Evolutionary conservation across 2,113 vertebrate species (phyloP).

Genomic region (Hiodon tergisus): DNA sequence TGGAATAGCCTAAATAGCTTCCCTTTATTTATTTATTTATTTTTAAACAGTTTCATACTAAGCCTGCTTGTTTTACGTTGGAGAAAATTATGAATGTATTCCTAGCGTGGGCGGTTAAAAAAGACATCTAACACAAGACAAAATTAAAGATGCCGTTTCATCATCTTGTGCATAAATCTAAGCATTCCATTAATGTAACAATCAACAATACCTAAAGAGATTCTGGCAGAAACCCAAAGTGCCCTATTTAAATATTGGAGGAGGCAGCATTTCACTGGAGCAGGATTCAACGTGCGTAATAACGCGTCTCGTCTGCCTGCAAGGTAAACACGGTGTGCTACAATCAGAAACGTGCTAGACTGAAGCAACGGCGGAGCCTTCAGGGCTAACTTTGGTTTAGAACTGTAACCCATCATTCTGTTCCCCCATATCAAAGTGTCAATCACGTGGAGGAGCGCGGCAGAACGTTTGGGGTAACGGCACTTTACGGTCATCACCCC

Average conservation of each 20-base stretch:
- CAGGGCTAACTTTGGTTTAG: not conserved
- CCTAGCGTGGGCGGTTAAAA: constrained; percentile 30
- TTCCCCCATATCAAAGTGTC: not conserved
- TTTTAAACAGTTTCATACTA: not conserved
- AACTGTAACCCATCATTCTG: not conserved
- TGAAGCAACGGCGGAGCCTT: not conserved
- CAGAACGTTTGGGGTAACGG: constrained; percentile 12
- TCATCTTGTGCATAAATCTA: not conserved
- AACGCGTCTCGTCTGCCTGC: not conserved
- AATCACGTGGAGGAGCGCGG: not conserved
- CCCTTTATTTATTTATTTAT: too few relatives aligned
- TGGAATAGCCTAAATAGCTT: too few relatives aligned
- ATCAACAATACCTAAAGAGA: not conserved
- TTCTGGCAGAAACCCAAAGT: not conserved
- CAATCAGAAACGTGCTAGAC: not conserved
- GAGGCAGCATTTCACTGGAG: not conserved
- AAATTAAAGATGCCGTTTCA: not conserved
- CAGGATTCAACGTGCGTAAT: not conserved
- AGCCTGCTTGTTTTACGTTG: constrained; percentile 11
- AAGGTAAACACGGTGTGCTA: not conserved
- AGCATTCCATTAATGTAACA: not conserved
- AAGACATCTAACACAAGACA: not conserved
- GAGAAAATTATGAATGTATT: not conserved
- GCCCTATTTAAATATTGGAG: not conserved
- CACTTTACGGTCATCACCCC: not conserved